Evolutionary conservation across 2,797 vertebrate species (phyloP).

Genomic region (Benthosema pterotum): DNA sequence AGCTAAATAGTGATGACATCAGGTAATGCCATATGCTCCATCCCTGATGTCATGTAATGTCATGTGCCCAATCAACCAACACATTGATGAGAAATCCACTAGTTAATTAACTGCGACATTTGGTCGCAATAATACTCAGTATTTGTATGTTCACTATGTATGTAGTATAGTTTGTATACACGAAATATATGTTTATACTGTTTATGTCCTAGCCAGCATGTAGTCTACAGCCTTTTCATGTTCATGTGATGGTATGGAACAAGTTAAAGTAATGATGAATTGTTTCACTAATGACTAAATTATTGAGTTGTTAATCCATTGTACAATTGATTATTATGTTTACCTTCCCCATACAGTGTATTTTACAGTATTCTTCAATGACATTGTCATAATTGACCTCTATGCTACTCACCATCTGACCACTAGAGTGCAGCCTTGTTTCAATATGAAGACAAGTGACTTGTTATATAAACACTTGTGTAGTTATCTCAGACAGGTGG

Average conservation of each 20-base stretch:
- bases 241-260: background rate
- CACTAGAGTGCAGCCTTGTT: slow-evolving; percentile 75
- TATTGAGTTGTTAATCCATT: slow-evolving; percentile 12
- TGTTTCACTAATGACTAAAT: slow-evolving; percentile 3
- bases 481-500: slow-evolving; percentile 67
- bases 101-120: too few species aligned
- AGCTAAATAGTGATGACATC: too few species aligned
- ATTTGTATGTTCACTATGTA: background rate
- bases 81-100: too few species aligned
- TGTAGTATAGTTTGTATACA: background rate
- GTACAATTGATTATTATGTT: background rate
- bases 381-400: slow-evolving; percentile 72
- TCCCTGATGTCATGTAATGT: too few species aligned
- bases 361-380: slow-evolving; percentile 30
- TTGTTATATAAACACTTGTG: slow-evolving; percentile 70
- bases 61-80: too few species aligned
- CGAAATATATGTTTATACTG: background rate
- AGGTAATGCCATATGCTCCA: too few species aligned
- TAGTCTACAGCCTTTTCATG: slow-evolving; percentile 4
- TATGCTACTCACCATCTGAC: slow-evolving; percentile 40
- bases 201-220: background rate
- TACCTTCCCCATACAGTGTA: background rate
- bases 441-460: slow-evolving; percentile 24
- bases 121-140: too few species aligned
- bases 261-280: background rate